A percentile compares a stretch with the other conserved stretches of the same genome.
Conservation (phyloP, 1,140 invertebrate species). For the Drosophila sucinea region DNA sequence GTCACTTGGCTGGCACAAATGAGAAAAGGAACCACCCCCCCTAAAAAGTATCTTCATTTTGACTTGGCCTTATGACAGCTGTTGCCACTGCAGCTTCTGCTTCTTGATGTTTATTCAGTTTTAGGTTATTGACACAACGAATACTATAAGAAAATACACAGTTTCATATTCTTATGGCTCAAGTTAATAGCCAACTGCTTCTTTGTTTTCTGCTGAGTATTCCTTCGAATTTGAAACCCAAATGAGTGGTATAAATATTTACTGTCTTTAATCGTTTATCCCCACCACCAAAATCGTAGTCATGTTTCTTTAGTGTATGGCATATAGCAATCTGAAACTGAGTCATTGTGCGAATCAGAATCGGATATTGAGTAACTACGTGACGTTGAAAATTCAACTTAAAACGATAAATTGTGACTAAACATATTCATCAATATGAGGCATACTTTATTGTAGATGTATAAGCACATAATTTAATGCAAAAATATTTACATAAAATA, state of each 20-base stretch:
- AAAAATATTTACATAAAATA: conserved; percentile 8
- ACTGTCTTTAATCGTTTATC: conserved; percentile 7
- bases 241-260: conserved; percentile 1
- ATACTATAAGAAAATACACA: neutral
- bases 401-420: neutral
- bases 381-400: neutral
- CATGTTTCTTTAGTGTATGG: neutral
- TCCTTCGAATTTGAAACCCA: neutral
- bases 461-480: conserved; percentile 8
- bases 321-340: neutral
- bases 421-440: neutral
- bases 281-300: neutral
- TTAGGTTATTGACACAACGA: conserved; percentile 64
- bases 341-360: neutral
- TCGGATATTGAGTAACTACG: neutral
- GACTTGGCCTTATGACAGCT: conserved; percentile 57
- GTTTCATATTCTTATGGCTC: neutral
- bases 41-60: conserved; percentile 49
- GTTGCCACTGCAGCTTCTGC: conserved; percentile 35
- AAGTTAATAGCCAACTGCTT: conserved; percentile 3
- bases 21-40: conserved; percentile 23
- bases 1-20: conserved; percentile 56
- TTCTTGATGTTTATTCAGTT: conserved; percentile 42
- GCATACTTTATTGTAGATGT: neutral
- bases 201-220: neutral